Evolutionary conservation across 2,113 vertebrate species (phyloP).

Genomic region (Geothlypis trichas): DNA sequence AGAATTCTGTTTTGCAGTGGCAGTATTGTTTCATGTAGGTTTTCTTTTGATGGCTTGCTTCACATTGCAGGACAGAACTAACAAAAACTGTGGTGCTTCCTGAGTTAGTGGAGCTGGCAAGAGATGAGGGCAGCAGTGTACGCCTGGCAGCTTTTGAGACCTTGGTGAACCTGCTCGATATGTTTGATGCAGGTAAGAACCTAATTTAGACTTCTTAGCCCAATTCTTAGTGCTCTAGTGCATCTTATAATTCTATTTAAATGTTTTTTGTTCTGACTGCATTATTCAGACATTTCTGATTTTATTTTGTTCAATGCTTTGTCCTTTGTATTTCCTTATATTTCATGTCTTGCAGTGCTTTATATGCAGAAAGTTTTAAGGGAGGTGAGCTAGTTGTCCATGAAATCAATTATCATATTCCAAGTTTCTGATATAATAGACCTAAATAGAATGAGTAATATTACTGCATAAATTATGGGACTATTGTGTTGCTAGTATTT

Average conservation of each 20-base stretch:
- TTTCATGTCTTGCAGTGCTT: background rate
- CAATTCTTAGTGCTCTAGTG: background rate
- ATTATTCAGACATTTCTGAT: background rate
- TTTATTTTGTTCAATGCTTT: background rate
- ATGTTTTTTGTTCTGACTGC: background rate
- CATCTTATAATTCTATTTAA: background rate
- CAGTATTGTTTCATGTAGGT: background rate
- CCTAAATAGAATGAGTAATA: background rate
- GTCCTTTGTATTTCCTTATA: background rate
- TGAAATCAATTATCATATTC: background rate
- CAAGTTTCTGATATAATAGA: background rate
- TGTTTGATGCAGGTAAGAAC: slow-evolving; percentile 86
- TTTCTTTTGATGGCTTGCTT: slow-evolving; percentile 8
- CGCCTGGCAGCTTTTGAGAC: slow-evolving; percentile 92
- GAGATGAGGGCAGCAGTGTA: slow-evolving; percentile 87
- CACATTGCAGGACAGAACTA: slow-evolving; percentile 82
- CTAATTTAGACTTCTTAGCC: background rate
- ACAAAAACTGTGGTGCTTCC: slow-evolving; percentile 87
- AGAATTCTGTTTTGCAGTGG: background rate
- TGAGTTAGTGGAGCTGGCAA: slow-evolving; percentile 87
- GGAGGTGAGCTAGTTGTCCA: background rate
- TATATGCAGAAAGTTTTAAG: background rate
- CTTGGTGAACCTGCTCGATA: slow-evolving; percentile 86
- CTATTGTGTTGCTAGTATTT: background rate
- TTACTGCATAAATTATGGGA: background rate